Base-by-base conservation (phyloP, 2,888 invertebrate species). In the Hypomecis punctinalis region DNA sequence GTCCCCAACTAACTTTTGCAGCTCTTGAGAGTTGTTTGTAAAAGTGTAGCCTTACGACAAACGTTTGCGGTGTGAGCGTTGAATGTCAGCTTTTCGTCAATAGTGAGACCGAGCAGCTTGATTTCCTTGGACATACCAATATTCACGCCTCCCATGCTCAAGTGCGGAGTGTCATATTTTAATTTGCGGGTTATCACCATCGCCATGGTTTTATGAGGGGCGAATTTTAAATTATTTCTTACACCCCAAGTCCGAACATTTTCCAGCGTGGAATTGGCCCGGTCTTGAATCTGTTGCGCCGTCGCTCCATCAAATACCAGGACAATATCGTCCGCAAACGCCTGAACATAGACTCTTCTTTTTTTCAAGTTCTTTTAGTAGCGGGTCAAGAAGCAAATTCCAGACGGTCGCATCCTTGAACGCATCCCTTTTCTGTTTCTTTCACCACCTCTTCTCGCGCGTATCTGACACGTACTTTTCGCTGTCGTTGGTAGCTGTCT, bases 21-120 rank as follows among this genome's bases (percentile, higher is more conserved):
- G 57, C 10, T 36, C 47, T 36, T 6, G 48, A 23, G 1, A 42
- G 10, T 36, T 48, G 47, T 11, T 43, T 55, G 43, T 55, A 61
- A 61, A 6, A n/a, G 36, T 33, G 43, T 7, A 5, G 54, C 39
- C 9, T 54, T 67, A n/a, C 11, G 52, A 11, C 60, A 53, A 13
- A 57, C 49, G 5, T 57, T 45, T 1, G 51, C 10, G 6, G 39
- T 37, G 43, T 66, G 66, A 5, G 9, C 37, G 35, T 62, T 62
- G 8, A 66, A 66, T 0, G 51, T 62, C n/a, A 67, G 11, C 5
- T 63, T 56, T 3, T 13, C 42, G 35, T 67, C 67, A 5, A 66
- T 45, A 0, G 11, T 54, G 0, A 67, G 57, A 0, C 67, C 63
- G 33, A 66, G 9, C 6, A 66, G 33, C n/a, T 59, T 59, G 0